These are phyloP conservation scores for Phyllostomus discolor DNA, from an alignment of 2,113 vertebrate species.

Conservation along the genomic window DNA sequence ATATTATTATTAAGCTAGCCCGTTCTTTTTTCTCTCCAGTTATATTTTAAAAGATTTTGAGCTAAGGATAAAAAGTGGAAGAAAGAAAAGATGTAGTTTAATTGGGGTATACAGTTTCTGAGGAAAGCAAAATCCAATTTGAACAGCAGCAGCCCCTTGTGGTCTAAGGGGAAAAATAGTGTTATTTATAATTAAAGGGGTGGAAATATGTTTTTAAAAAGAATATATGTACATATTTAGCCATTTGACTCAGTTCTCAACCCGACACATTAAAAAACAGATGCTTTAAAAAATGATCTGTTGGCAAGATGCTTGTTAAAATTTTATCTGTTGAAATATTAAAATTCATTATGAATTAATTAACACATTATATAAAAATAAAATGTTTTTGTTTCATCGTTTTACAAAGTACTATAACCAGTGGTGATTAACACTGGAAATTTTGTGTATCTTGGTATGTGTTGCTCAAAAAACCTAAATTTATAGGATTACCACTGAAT, in stretches of 20 bases:
- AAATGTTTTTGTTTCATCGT: constrained; percentile 80
- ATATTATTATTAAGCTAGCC: background rate
- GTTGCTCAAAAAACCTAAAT: constrained; percentile 76
- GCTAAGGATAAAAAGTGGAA: background rate
- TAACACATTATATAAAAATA: constrained; percentile 81
- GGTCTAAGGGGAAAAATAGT: constrained; percentile 72
- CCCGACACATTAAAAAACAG: constrained; percentile 79
- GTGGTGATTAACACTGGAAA: constrained; percentile 72
- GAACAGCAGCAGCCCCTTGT: constrained; percentile 81
- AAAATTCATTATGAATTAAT: constrained; percentile 83
- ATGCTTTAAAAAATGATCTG: constrained; percentile 81
- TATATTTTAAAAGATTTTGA: background rate
- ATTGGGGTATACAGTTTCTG: constrained; percentile 48
- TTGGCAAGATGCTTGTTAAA: constrained; percentile 80
- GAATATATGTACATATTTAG: constrained; percentile 80
- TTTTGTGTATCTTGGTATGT: constrained; percentile 71
- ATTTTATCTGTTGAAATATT: constrained; percentile 80
- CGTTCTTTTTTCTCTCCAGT: background rate
- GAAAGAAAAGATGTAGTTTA: background rate
- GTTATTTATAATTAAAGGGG: constrained; percentile 57
- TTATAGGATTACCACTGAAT: constrained; percentile 81
- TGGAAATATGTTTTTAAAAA: constrained; percentile 73
- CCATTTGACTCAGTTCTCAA: constrained; percentile 77
- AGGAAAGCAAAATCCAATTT: constrained; percentile 62
- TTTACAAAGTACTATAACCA: constrained; percentile 75